A percentile compares a stretch with the other conserved stretches of the same genome.
These are phyloP conservation scores for Platyrinchus mystaceus DNA, from an alignment of 2,797 vertebrate species.

Conservation along the genomic window DNA sequence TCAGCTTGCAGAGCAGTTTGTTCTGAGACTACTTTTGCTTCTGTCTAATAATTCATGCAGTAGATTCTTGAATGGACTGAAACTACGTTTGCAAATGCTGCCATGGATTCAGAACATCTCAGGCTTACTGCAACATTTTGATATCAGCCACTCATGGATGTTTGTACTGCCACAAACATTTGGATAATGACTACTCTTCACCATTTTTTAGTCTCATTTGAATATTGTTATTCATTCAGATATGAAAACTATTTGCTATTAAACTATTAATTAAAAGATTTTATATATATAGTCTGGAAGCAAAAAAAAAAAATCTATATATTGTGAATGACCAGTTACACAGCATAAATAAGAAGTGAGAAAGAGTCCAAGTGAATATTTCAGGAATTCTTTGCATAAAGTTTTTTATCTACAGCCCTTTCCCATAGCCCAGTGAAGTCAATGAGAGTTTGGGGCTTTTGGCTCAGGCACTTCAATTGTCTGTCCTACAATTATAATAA, in stretches of 20 bases:
- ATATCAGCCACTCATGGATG: background rate
- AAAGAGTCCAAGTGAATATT: slow-evolving; percentile 1
- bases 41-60: background rate
- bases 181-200: background rate
- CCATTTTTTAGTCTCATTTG: background rate
- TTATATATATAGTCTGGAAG: background rate
- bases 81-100: background rate
- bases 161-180: background rate
- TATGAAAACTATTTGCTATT: background rate
- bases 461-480: slow-evolving; percentile 43
- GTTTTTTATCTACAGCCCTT: background rate
- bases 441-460: slow-evolving; percentile 12
- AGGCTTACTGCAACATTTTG: background rate
- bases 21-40: background rate
- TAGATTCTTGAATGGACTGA: background rate
- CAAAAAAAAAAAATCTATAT: background rate
- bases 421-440: background rate
- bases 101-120: background rate
- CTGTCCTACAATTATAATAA: slow-evolving; percentile 24
- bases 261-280: background rate
- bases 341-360: background rate
- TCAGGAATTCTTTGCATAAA: background rate
- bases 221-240: background rate
- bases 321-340: background rate
- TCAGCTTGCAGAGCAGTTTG: background rate